Evolutionary conservation across 2,797 vertebrate genomes (phyloP).

Genomic region (Mus caroli): DNA sequence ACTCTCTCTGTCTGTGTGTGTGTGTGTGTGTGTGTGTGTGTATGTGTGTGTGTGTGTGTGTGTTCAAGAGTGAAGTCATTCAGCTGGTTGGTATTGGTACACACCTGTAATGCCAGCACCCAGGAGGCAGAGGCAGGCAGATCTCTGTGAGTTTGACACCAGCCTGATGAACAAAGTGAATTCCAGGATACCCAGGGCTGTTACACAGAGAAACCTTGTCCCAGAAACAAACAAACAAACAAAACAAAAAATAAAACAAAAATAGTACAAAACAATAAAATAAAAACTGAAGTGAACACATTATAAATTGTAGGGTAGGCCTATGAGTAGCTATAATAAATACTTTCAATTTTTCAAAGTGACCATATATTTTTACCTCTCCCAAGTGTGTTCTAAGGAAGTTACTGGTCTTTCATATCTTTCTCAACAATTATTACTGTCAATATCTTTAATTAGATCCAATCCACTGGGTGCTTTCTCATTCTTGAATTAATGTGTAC

Average conservation of each 20-base stretch:
- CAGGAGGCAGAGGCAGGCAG: not conserved
- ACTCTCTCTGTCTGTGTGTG: no score
- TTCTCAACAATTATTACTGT: slow-evolving; percentile 19
- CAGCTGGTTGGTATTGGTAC: not conserved
- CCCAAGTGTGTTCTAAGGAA: not conserved
- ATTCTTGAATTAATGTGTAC: slow-evolving; percentile 14
- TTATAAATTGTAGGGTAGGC: not conserved
- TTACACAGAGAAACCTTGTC: not conserved
- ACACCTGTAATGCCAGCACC: not conserved
- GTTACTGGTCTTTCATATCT: not conserved
- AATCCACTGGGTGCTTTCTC: not conserved
- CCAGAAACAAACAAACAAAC: not conserved
- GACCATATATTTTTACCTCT: not conserved
- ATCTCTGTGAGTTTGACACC: not conserved
- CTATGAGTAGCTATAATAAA: slow-evolving; percentile 2
- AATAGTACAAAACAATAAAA: not conserved
- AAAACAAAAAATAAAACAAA: not conserved
- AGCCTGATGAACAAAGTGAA: not conserved
- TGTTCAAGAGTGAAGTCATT: not conserved
- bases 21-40: no score
- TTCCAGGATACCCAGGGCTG: not conserved
- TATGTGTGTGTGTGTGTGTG: no score
- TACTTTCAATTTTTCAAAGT: slow-evolving; percentile 22
- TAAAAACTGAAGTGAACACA: not conserved
- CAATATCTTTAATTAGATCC: slow-evolving; percentile 49